These are phyloP conservation scores for Oryzias javanicus DNA, from an alignment of 2,113 vertebrate species.

Conservation along the genomic window DNA sequence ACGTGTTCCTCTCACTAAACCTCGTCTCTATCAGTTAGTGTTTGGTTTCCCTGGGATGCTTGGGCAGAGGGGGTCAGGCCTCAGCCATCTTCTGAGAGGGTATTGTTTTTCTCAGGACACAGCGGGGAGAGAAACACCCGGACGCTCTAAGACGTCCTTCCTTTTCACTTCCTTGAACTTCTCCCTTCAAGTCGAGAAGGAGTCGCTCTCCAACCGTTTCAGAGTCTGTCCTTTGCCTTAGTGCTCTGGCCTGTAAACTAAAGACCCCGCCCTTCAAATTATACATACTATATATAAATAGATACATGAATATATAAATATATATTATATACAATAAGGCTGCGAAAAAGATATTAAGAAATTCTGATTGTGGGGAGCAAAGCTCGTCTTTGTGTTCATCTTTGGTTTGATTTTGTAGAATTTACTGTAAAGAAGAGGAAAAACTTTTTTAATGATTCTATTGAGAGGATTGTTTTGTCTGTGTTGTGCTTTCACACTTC, in stretches of 20 bases:
- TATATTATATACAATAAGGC: slow-evolving; percentile 68
- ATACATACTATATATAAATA: slow-evolving; percentile 73
- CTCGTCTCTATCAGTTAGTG: slow-evolving; percentile 8
- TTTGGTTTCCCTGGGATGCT: slow-evolving; percentile 18
- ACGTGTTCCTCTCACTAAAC: slow-evolving; percentile 21
- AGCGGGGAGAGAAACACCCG: slow-evolving; percentile 16
- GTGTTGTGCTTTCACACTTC: slow-evolving; percentile 43
- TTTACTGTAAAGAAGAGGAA: slow-evolving; percentile 71
- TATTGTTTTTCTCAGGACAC: slow-evolving; percentile 51
- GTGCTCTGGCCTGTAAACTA: slow-evolving; percentile 68
- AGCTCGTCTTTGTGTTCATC: slow-evolving; percentile 59
- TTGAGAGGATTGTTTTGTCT: slow-evolving; percentile 60
- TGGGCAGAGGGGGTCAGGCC: slow-evolving; percentile 4
- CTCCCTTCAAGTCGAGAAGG: slow-evolving; percentile 12
- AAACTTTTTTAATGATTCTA: slow-evolving; percentile 69
- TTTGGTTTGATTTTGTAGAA: slow-evolving; percentile 71
- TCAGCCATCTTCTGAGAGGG: slow-evolving; percentile 26
- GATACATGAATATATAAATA: slow-evolving; percentile 67
- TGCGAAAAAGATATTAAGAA: slow-evolving; percentile 37
- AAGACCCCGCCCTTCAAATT: slow-evolving; percentile 59
- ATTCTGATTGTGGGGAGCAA: slow-evolving; percentile 54
- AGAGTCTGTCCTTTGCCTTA: slow-evolving; percentile 63
- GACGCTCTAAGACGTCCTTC: slow-evolving; percentile 34
- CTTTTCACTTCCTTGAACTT: slow-evolving; percentile 21
- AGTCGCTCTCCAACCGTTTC: slow-evolving; percentile 32